phyloP scores from a whole-genome alignment of 2,113 vertebrate species.

The Leptosomus discolor region DNA sequence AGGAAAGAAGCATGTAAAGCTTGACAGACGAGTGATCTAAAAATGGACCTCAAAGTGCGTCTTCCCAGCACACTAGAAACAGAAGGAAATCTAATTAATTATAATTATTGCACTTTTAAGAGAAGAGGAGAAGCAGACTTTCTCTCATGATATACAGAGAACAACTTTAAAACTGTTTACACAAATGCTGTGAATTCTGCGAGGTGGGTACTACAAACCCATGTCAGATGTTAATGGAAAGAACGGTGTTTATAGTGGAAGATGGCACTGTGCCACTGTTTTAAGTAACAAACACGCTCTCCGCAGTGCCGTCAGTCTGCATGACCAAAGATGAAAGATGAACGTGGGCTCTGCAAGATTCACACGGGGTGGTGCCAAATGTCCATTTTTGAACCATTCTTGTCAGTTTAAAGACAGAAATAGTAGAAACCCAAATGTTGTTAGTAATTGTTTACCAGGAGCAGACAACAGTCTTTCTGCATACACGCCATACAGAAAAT shows the following conservation, averaged over 20 bases:
- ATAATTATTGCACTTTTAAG: constrained; percentile 65
- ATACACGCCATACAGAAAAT: constrained; percentile 12
- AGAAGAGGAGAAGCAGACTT: constrained; percentile 48
- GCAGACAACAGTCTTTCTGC: constrained; percentile 18
- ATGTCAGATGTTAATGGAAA: constrained; percentile 74
- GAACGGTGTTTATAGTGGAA: constrained; percentile 35
- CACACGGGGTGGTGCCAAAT: constrained; percentile 19
- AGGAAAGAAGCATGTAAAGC: background rate
- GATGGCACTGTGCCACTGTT: constrained; percentile 59
- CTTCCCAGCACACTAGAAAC: constrained; percentile 4
- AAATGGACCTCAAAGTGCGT: background rate
- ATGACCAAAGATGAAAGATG: constrained; percentile 24
- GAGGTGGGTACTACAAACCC: constrained; percentile 35
- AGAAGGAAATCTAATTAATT: constrained; percentile 63
- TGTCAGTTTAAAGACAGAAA: constrained; percentile 36
- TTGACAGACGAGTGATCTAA: constrained; percentile 18
- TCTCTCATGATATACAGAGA: background rate
- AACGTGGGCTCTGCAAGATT: background rate
- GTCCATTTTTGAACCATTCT: background rate
- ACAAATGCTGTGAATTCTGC: constrained; percentile 42
- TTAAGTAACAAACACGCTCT: constrained; percentile 61
- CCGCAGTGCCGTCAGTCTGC: background rate
- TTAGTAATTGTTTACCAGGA: background rate
- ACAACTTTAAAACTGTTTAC: constrained; percentile 64
- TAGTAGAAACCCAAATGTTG: background rate